Percentiles rank a stretch among this genome's conserved stretches.
Evolutionary conservation across 2,797 vertebrate species (phyloP).

Genomic region (Crypturellus tataupa): DNA sequence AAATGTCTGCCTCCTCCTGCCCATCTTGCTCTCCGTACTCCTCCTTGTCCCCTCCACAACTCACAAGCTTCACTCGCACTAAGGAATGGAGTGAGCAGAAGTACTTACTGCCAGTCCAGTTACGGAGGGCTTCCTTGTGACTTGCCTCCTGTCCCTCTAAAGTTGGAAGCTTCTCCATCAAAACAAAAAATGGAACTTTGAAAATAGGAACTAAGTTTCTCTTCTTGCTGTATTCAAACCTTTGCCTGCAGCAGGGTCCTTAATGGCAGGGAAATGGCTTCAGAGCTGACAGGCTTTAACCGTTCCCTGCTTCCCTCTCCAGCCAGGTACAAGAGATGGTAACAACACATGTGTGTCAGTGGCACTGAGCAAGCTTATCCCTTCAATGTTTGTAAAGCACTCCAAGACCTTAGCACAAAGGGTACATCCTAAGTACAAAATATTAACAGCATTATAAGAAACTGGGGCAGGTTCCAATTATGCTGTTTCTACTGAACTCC

Average conservation of each 20-base stretch:
- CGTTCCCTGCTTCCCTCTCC: not conserved
- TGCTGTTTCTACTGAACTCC: not conserved
- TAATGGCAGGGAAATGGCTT: not conserved
- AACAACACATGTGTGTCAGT: not conserved
- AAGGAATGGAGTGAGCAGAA: constrained; percentile 66
- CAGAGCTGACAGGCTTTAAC: not conserved
- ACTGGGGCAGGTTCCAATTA: not conserved
- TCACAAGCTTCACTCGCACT: constrained; percentile 51
- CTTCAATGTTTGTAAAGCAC: not conserved
- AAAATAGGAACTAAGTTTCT: not conserved
- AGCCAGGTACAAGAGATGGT: not conserved
- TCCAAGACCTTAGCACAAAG: not conserved
- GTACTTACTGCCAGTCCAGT: constrained; percentile 61
- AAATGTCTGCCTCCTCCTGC: not conserved
- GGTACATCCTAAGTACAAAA: not conserved
- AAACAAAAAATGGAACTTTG: not conserved
- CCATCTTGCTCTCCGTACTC: not conserved
- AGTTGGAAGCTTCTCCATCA: not conserved
- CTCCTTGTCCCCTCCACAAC: not conserved
- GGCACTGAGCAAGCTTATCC: not conserved
- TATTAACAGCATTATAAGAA: not conserved
- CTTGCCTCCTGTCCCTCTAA: constrained; percentile 31
- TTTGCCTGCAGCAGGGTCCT: not conserved
- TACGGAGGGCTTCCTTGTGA: constrained; percentile 63
- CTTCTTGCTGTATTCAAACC: not conserved